Evolutionary conservation across 1,140 invertebrate genomes (phyloP), one percentile per base, ranked within the genome.

Genomic region (Leguminivora glycinivorella): DNA sequence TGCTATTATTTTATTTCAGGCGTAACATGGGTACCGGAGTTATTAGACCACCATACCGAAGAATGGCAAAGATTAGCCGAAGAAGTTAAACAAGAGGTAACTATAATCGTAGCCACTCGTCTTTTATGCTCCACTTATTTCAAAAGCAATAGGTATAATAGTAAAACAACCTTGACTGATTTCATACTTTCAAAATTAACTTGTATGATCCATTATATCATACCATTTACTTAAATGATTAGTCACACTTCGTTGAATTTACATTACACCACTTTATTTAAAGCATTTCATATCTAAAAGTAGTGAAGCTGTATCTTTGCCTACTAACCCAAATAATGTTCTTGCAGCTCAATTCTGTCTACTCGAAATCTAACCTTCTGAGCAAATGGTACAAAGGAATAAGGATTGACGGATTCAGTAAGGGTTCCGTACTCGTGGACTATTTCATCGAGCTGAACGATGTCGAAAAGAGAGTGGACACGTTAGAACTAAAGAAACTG

Each of bases 351-450:
- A 96, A 97, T 80, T 94, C 94, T 52, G 94, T 96, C 17, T 98
- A 96, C 80, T 94, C 94, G 14, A 95, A 94, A 78, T 96, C 96
- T 1, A 93, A 94, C 24, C 88, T 94, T 56, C 88, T 98, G 0
- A 95, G 93, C 63, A 95, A 95, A 77, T 97, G 96, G 96, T 97
- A 96, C 86, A 96, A 96, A 79, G 95, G 95, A 75, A 94, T 98
- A 67, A 94, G 95, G 69, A 97, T 98, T 69, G 97, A 98, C 85
- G 95, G 95, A 60, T 98, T 98, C 88, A 97, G 95, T 83, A 93
- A 95, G 84, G 96, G 96, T 70, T 97, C 96, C 75, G 95, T 98
- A n/a, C 85, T 98, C 10, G 97, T 97, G 1, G 97, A 98, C 83
- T 98, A 97, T 82, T 95, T 97, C 74, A 95, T 98, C 4, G 95